Conservation (phyloP, 2,888 invertebrate genomes). For the Drosophila acutilabella region DNA sequence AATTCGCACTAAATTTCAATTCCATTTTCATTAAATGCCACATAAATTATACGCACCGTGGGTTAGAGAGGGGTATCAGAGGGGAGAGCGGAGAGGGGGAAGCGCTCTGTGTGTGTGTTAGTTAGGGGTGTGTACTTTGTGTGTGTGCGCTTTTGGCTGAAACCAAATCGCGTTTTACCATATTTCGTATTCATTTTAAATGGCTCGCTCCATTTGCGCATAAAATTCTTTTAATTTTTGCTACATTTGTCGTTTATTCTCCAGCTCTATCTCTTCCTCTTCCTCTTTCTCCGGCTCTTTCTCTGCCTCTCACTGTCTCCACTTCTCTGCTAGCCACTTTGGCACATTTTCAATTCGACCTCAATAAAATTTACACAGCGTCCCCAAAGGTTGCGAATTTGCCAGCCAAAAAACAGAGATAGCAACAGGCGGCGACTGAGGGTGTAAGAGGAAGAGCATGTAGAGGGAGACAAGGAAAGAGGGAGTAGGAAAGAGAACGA, state of each 20-base stretch:
- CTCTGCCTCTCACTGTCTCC: neutral
- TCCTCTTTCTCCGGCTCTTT: neutral
- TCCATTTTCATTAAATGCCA: conserved; percentile 81
- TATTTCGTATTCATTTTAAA: conserved; percentile 78
- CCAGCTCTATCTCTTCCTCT: neutral
- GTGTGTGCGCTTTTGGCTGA: conserved; percentile 30
- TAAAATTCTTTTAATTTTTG: conserved; percentile 79
- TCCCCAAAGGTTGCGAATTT: conserved; percentile 28
- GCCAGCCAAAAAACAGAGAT: neutral
- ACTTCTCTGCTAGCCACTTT: conserved; percentile 36
- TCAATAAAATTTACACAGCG: conserved; percentile 73
- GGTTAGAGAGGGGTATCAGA: conserved; percentile 33
- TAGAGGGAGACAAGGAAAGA: no score
- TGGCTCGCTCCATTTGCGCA: conserved; percentile 73
- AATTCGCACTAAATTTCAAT: conserved; percentile 81
- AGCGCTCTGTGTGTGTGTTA: neutral
- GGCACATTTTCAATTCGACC: conserved; percentile 78
- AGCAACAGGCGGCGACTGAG: neutral
- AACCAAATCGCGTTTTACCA: conserved; percentile 76
- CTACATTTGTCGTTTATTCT: conserved; percentile 63
- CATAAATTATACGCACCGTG: conserved; percentile 77
- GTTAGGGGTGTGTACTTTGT: conserved; percentile 8
- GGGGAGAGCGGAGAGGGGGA: conserved; percentile 20
- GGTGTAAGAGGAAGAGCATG: no score
- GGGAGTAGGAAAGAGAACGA: neutral